A percentile compares a stretch with the other conserved stretches of the same genome.
phyloP scores from a whole-genome alignment of 2,888 invertebrate genomes.

The Eupithecia pulchellata region DNA sequence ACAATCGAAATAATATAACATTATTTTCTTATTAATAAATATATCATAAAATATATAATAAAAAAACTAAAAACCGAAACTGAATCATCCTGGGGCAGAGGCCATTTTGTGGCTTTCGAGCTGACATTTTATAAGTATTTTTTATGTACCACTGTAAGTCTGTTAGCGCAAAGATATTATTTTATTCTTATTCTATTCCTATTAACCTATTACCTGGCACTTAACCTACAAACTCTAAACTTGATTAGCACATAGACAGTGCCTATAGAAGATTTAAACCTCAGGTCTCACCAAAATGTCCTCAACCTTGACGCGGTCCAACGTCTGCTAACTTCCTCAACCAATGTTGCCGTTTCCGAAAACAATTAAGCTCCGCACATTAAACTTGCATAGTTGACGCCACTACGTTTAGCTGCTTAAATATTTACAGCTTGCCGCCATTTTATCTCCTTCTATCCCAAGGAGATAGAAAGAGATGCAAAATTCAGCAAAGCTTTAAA shows the following conservation, averaged over 20 bases:
- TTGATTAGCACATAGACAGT: neutral
- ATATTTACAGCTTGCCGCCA: constrained; percentile 49
- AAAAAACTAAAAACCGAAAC: too few species aligned
- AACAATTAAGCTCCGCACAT: constrained; percentile 59
- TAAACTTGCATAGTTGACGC: constrained; percentile 57
- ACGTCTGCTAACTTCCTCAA: constrained; percentile 11
- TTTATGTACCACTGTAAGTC: too few species aligned
- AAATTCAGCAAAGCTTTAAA: constrained; percentile 29
- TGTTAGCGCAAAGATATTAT: too few species aligned
- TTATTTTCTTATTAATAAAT: too few species aligned
- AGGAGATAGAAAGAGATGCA: constrained; percentile 40
- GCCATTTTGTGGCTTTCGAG: too few species aligned
- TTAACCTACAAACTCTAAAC: neutral
- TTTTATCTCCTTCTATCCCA: constrained; percentile 35
- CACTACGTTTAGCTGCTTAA: constrained; percentile 49
- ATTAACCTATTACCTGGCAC: neutral
- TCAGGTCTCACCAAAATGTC: neutral
- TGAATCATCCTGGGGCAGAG: too few species aligned
- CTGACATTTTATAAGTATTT: too few species aligned
- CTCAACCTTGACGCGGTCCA: neutral
- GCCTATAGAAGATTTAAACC: neutral
- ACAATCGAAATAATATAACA: too few species aligned
- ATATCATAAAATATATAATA: too few species aligned
- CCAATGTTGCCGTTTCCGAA: constrained; percentile 51
- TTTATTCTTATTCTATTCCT: too few species aligned